Percentiles rank a stretch among this genome's conserved stretches.
These are phyloP conservation scores for Orchesella flavescens DNA, from an alignment of 2,888 invertebrate species.

Conservation along the genomic window DNA sequence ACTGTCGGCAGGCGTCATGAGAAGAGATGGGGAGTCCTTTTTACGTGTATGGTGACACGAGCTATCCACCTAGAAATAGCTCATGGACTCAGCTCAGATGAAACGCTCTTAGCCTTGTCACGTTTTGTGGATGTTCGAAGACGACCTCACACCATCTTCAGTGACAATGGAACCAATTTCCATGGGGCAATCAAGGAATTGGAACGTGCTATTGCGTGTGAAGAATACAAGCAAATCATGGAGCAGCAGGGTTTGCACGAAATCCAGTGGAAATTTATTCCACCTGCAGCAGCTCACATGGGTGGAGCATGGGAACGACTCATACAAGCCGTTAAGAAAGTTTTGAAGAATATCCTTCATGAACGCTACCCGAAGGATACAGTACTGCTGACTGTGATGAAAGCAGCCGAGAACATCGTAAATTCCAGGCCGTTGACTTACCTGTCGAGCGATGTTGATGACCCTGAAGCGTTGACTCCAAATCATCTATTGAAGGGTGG, in stretches of 20 bases:
- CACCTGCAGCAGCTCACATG: neutral
- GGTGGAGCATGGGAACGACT: conserved; percentile 23
- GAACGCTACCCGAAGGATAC: conserved; percentile 22
- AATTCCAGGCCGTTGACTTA: conserved; percentile 26
- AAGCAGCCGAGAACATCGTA: conserved; percentile 29
- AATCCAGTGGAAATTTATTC: neutral
- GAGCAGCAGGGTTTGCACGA: neutral
- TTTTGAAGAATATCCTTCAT: neutral
- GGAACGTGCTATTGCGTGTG: neutral
- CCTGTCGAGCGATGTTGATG: conserved; percentile 14
- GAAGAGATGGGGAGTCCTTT: conserved; percentile 31
- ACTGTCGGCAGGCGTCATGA: conserved; percentile 25
- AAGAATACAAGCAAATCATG: neutral
- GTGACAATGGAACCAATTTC: conserved; percentile 68
- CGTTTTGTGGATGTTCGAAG: conserved; percentile 53
- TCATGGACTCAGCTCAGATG: conserved; percentile 15
- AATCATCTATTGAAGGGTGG: conserved; percentile 30
- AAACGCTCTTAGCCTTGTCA: conserved; percentile 26
- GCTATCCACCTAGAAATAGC: conserved; percentile 31
- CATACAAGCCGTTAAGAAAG: conserved; percentile 21
- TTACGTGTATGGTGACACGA: conserved; percentile 20
- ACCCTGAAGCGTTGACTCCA: conserved; percentile 4
- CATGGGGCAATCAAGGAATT: conserved; percentile 32
- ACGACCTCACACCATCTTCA: conserved; percentile 40
- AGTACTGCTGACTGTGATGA: conserved; percentile 10